These are phyloP conservation scores for Ceratina australensis DNA, from an alignment of 1,140 invertebrate species.

Conservation along the genomic window DNA sequence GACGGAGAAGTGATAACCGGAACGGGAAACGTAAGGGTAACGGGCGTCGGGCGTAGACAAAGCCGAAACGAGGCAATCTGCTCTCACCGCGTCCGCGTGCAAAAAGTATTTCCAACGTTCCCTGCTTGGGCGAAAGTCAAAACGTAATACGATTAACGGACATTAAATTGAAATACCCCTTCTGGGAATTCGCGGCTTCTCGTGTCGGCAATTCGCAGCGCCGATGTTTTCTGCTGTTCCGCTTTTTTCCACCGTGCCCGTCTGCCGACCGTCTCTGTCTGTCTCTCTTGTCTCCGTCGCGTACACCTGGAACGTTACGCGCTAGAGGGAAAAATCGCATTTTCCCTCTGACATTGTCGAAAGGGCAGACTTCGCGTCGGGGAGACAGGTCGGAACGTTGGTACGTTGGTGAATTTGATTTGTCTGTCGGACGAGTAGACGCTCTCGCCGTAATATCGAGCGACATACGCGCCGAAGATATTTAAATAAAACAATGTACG, in stretches of 20 bases:
- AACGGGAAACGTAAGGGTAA: slow-evolving; percentile 26
- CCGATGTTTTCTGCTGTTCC: slow-evolving; percentile 33
- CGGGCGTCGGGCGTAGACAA: neutral
- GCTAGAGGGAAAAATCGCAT: slow-evolving; percentile 57
- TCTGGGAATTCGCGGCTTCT: slow-evolving; percentile 51
- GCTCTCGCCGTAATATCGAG: slow-evolving; percentile 45
- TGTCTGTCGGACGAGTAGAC: slow-evolving; percentile 57
- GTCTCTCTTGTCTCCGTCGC: slow-evolving; percentile 22
- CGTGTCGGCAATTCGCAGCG: slow-evolving; percentile 44
- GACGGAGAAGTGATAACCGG: slow-evolving; percentile 29
- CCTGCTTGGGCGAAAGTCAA: slow-evolving; percentile 47
- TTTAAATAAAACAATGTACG: slow-evolving; percentile 51
- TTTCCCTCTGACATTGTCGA: slow-evolving; percentile 49
- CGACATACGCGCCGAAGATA: slow-evolving; percentile 35
- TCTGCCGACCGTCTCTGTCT: slow-evolving; percentile 15
- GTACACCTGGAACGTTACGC: slow-evolving; percentile 50
- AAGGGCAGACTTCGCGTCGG: slow-evolving; percentile 44
- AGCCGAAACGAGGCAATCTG: slow-evolving; percentile 37
- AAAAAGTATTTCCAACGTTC: neutral
- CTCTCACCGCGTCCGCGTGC: neutral
- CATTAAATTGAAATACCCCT: slow-evolving; percentile 66
- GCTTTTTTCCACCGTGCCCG: slow-evolving; percentile 37
- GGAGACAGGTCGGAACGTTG: slow-evolving; percentile 54
- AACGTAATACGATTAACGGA: slow-evolving; percentile 66
- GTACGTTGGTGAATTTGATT: slow-evolving; percentile 63